Conservation (phyloP, 53 echinoderm and acorn worm genomes). For the Temnopleurus reevesii region DNA sequence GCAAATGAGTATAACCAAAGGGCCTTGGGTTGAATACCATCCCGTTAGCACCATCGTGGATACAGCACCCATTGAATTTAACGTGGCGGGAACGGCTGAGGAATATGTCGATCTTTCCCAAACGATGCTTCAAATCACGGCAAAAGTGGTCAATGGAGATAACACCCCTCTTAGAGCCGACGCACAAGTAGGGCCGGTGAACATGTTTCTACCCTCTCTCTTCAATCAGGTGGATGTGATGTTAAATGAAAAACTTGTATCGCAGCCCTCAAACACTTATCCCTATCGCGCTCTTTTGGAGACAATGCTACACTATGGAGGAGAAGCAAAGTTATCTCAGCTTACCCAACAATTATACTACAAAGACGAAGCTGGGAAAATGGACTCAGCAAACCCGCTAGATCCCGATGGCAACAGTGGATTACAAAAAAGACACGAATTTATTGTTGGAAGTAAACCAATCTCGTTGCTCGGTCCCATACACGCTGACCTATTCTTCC, state of each 20-base stretch:
- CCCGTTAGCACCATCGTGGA: constrained; percentile 64
- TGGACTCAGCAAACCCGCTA: constrained; percentile 44
- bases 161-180: constrained; percentile 41
- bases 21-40: constrained; percentile 67
- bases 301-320: constrained; percentile 36
- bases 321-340: constrained; percentile 24
- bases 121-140: constrained; percentile 57
- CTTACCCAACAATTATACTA: constrained; percentile 46
- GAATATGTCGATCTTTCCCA: constrained; percentile 64
- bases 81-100: constrained; percentile 46
- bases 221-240: constrained; percentile 69
- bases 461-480: constrained; percentile 64
- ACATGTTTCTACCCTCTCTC: constrained; percentile 66
- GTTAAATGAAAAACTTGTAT: constrained; percentile 26
- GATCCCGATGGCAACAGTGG: constrained; percentile 33
- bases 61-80: constrained; percentile 56
- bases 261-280: constrained; percentile 56
- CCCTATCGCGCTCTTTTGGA: constrained; percentile 55
- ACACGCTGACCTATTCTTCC: constrained; percentile 71
- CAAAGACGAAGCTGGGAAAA: constrained; percentile 59
- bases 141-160: constrained; percentile 45
- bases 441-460: constrained; percentile 49
- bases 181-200: constrained; percentile 53
- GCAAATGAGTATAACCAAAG: constrained; percentile 67
- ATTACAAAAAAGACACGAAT: constrained; percentile 43